Percentiles rank a stretch among this genome's conserved stretches.
Conservation (phyloP, 2,113 vertebrate genomes). For the Colinus virginianus region DNA sequence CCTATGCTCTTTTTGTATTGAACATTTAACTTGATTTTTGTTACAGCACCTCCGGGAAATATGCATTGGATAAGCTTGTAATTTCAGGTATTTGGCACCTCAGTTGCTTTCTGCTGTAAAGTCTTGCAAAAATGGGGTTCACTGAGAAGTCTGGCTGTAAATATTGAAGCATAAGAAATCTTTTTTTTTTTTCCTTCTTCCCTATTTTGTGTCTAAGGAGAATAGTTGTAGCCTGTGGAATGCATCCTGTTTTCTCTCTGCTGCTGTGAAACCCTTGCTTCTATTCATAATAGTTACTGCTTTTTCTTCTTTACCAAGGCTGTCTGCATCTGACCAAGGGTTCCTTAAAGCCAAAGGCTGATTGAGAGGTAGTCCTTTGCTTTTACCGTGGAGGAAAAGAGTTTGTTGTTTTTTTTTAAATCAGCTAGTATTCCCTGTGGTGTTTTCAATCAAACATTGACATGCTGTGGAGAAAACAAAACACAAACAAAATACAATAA, state of each 20-base stretch:
- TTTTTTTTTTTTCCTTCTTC: background rate
- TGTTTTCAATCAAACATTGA: background rate
- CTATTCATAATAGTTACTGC: background rate
- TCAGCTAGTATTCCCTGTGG: background rate
- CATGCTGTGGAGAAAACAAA: background rate
- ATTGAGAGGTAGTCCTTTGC: slow-evolving; percentile 45
- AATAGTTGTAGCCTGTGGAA: slow-evolving; percentile 5
- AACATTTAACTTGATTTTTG: background rate
- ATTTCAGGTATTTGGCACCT: slow-evolving; percentile 52
- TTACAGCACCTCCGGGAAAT: slow-evolving; percentile 52
- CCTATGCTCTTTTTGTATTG: background rate
- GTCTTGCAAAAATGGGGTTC: slow-evolving; percentile 3
- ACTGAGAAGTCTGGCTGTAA: background rate
- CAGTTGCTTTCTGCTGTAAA: slow-evolving; percentile 14
- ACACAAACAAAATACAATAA: background rate
- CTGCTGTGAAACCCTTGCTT: background rate
- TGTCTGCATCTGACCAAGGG: slow-evolving; percentile 25
- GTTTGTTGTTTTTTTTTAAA: background rate
- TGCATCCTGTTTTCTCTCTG: slow-evolving; percentile 42
- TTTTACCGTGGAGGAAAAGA: slow-evolving; percentile 39
- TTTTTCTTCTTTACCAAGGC: slow-evolving; percentile 29
- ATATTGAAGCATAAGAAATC: background rate
- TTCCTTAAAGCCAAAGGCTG: slow-evolving; percentile 38
- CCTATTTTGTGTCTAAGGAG: background rate
- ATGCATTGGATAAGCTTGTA: slow-evolving; percentile 17